Conservation (phyloP, 35 echinoderm and acorn worm species). For the Apostichopus japonicus region DNA sequence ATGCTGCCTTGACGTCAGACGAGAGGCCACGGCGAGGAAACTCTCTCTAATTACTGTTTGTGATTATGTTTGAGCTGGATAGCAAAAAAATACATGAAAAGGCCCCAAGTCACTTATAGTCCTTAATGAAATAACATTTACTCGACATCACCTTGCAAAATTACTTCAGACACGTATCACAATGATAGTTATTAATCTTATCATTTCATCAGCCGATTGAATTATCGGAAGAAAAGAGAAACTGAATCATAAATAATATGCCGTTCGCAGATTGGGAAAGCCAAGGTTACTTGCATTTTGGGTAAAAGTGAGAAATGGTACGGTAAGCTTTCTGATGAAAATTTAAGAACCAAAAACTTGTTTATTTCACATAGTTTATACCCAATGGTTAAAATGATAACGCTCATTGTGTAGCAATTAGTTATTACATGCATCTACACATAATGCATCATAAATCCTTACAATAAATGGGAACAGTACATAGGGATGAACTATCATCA, state of each 20-base stretch:
- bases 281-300: no score
- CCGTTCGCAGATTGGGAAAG: background rate
- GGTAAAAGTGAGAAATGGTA: no score
- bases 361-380: no score
- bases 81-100: slow-evolving; percentile 34
- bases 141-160: slow-evolving; percentile 1
- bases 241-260: background rate
- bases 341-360: no score
- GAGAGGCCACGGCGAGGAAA: slow-evolving; percentile 10
- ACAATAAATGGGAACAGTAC: no score
- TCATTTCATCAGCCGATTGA: background rate
- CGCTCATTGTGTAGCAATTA: no score
- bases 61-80: slow-evolving; percentile 41
- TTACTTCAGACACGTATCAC: background rate
- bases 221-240: background rate
- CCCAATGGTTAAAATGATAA: no score
- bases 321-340: no score
- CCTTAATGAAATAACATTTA: slow-evolving; percentile 39
- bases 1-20: slow-evolving; percentile 49
- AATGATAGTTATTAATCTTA: background rate
- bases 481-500: no score
- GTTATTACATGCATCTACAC: no score
- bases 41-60: slow-evolving; percentile 21
- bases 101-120: slow-evolving; percentile 21
- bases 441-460: no score